Conservation (phyloP, 92 coral and sea anemone species). For the Diadumene lineata region DNA sequence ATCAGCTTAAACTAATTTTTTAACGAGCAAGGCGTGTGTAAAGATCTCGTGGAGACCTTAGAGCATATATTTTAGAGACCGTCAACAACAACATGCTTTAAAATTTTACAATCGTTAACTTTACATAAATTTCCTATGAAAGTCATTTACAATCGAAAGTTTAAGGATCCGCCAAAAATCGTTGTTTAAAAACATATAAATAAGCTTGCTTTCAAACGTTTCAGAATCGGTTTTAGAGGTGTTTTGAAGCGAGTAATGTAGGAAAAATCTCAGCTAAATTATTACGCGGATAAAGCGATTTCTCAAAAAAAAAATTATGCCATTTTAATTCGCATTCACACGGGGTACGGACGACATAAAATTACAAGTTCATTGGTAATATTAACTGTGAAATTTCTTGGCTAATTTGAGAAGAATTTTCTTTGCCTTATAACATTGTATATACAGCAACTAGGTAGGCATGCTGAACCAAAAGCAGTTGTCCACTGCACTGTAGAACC, state of each 20-base stretch:
- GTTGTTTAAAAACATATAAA: slow-evolving; percentile 4
- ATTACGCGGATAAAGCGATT: slow-evolving; percentile 20
- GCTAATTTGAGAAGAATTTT: slow-evolving; percentile 7
- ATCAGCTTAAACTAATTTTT: background rate
- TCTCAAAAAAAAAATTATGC: slow-evolving; percentile 2
- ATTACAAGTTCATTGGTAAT: background rate
- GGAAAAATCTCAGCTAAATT: slow-evolving; percentile 22
- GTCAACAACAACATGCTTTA: slow-evolving; percentile 4
- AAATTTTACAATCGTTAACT: background rate
- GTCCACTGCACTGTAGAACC: slow-evolving; percentile 28
- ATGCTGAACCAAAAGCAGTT: slow-evolving; percentile 1
- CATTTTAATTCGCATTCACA: slow-evolving; percentile 5
- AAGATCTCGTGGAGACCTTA: no score
- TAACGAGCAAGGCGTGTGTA: slow-evolving; percentile 1
- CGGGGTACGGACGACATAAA: slow-evolving; percentile 2
- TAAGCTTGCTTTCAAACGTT: slow-evolving; percentile 4
- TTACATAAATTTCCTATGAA: background rate
- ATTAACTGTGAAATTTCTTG: slow-evolving; percentile 7
- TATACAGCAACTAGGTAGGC: slow-evolving; percentile 6
- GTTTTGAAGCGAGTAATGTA: slow-evolving; percentile 14
- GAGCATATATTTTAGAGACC: background rate
- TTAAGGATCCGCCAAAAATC: background rate
- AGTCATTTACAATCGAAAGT: background rate
- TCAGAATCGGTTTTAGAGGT: slow-evolving; percentile 2
- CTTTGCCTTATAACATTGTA: background rate